phyloP scores from a whole-genome alignment of 1,140 invertebrate genomes.

The Drosophila santomea region DNA sequence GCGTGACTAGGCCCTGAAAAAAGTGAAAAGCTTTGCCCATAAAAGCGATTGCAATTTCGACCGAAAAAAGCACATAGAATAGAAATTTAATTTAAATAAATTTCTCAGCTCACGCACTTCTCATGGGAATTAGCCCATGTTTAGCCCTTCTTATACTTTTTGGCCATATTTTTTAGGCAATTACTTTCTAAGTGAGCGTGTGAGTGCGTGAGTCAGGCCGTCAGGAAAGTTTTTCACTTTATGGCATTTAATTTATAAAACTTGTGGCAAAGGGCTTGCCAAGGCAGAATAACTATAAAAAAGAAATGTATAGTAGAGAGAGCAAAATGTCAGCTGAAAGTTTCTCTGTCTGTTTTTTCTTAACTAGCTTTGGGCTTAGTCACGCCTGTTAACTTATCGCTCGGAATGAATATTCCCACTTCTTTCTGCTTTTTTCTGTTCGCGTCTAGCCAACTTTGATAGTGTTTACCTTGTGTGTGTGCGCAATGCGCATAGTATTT shows the following conservation, averaged over 20 bases:
- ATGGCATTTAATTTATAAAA: conserved; percentile 63
- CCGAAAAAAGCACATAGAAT: conserved; percentile 63
- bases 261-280: conserved; percentile 52
- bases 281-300: conserved; percentile 22
- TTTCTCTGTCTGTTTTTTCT: conserved; percentile 32
- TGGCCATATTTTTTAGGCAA: conserved; percentile 68
- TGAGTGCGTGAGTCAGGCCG: conserved; percentile 69
- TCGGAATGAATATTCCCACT: conserved; percentile 48
- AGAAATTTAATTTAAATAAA: conserved; percentile 82
- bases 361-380: conserved; percentile 40
- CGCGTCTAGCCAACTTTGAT: conserved; percentile 38
- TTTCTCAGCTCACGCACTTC: conserved; percentile 70
- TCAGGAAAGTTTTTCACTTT: conserved; percentile 73
- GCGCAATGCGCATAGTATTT: conserved; percentile 11
- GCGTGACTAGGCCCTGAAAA: conserved; percentile 57
- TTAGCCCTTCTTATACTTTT: conserved; percentile 1
- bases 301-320: conserved; percentile 12
- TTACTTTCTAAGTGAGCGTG: conserved; percentile 75
- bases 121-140: conserved; percentile 25
- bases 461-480: conserved; percentile 29
- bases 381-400: conserved; percentile 74
- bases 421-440: conserved; percentile 17
- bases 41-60: conserved; percentile 26
- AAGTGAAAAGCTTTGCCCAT: conserved; percentile 61
- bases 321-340: conserved; percentile 37